Conservation (phyloP, 2,113 vertebrate species). For the Oxygymnocypris stewartii region DNA sequence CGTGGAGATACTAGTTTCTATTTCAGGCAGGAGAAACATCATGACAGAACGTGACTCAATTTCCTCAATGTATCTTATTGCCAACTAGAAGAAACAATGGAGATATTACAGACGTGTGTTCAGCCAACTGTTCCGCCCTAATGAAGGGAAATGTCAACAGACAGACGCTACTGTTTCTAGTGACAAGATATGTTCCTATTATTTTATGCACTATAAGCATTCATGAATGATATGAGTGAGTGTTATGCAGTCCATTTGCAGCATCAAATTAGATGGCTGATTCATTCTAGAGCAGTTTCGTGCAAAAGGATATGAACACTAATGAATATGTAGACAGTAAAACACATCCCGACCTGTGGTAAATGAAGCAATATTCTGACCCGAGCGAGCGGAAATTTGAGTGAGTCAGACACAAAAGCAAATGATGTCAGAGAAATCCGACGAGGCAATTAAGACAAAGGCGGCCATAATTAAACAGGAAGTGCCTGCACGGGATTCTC, state of each 20-base stretch:
- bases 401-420: conserved; percentile 49
- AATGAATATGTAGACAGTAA: conserved; percentile 42
- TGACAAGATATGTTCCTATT: background rate
- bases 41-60: no score
- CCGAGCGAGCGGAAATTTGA: conserved; percentile 46
- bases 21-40: background rate
- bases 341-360: conserved; percentile 37
- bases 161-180: background rate
- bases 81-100: background rate
- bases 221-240: conserved; percentile 19
- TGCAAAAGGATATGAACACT: conserved; percentile 47
- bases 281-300: conserved; percentile 29
- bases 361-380: conserved; percentile 39
- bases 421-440: conserved; percentile 49
- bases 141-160: background rate
- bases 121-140: background rate
- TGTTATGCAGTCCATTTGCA: conserved; percentile 35
- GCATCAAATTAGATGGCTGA: conserved; percentile 25
- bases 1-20: background rate
- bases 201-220: background rate
- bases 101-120: background rate
- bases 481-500: conserved; percentile 16
- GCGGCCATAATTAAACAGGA: conserved; percentile 44
- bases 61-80: background rate
- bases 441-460: conserved; percentile 55